These are phyloP conservation scores for Pycnomerus fuliginosus DNA, from an alignment of 2,888 invertebrate genomes.

Conservation along the genomic window DNA sequence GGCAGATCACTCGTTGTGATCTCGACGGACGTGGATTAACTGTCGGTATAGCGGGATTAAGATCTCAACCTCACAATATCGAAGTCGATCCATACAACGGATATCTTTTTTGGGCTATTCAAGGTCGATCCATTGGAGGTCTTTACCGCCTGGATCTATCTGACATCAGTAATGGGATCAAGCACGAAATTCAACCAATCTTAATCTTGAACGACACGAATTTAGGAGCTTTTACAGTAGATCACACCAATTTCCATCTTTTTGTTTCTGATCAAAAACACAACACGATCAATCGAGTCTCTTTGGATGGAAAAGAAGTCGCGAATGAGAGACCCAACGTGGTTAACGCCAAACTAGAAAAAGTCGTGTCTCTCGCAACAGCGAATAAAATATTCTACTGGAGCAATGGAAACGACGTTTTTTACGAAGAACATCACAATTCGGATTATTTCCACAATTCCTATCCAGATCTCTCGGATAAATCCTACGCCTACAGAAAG, in stretches of 20 bases:
- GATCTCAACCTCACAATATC: constrained; percentile 72
- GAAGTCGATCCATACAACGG: constrained; percentile 93
- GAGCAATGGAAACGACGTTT: constrained; percentile 77
- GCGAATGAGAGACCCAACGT: constrained; percentile 73
- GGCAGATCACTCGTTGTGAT: constrained; percentile 76
- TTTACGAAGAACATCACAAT: constrained; percentile 76
- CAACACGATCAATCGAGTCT: constrained; percentile 79
- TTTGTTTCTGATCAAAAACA: constrained; percentile 71
- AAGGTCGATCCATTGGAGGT: constrained; percentile 61
- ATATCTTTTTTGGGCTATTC: constrained; percentile 80
- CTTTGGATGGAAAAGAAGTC: constrained; percentile 77
- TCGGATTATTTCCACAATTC: constrained; percentile 76
- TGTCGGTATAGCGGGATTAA: constrained; percentile 70
- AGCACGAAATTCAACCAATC: constrained; percentile 66
- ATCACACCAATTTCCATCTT: constrained; percentile 77
- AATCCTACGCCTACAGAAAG: constrained; percentile 42
- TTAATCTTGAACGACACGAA: constrained; percentile 64
- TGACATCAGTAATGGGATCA: constrained; percentile 73
- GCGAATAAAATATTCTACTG: constrained; percentile 81
- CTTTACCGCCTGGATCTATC: constrained; percentile 76
- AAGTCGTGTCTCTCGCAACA: constrained; percentile 73
- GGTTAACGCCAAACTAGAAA: constrained; percentile 71
- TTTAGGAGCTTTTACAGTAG: constrained; percentile 80
- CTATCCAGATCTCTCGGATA: constrained; percentile 58
- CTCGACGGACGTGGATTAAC: constrained; percentile 71